Percentiles rank a stretch among this genome's conserved stretches.
Evolutionary conservation across 2,113 vertebrate species (phyloP).

Genomic region (Glareola pratincola): DNA sequence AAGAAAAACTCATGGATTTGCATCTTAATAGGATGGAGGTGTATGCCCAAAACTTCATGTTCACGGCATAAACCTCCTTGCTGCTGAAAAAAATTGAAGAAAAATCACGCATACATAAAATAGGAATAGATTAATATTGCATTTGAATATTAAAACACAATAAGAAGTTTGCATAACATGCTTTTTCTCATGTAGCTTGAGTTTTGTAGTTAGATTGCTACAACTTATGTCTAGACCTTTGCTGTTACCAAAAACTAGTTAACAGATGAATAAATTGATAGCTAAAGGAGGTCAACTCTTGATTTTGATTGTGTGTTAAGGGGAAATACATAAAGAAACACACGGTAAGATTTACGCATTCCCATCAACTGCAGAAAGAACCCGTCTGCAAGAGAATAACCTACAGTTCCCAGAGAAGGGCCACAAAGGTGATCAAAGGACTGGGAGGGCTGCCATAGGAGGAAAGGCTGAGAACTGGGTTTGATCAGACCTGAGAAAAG

Average conservation of each 20-base stretch:
- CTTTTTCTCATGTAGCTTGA: background rate
- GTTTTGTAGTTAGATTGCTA: background rate
- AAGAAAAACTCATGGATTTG: background rate
- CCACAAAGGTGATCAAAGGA: no score
- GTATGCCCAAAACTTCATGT: background rate
- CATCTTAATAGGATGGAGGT: background rate
- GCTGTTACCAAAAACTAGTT: background rate
- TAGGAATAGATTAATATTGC: background rate
- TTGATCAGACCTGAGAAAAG: no score
- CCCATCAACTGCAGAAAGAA: background rate
- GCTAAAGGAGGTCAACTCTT: background rate
- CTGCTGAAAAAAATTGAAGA: background rate
- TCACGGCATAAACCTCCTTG: background rate
- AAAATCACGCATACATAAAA: background rate
- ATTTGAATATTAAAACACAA: background rate
- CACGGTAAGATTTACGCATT: background rate
- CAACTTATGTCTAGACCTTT: background rate
- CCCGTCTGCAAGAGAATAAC: background rate
- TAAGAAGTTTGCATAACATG: background rate
- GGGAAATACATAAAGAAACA: background rate
- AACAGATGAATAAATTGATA: background rate
- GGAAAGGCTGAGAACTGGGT: no score
- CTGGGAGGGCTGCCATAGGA: no score
- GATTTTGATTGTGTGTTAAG: background rate
- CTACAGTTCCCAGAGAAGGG: background rate